phyloP scores from a whole-genome alignment of 2,888 invertebrate species.

The Sesamia inferens region DNA sequence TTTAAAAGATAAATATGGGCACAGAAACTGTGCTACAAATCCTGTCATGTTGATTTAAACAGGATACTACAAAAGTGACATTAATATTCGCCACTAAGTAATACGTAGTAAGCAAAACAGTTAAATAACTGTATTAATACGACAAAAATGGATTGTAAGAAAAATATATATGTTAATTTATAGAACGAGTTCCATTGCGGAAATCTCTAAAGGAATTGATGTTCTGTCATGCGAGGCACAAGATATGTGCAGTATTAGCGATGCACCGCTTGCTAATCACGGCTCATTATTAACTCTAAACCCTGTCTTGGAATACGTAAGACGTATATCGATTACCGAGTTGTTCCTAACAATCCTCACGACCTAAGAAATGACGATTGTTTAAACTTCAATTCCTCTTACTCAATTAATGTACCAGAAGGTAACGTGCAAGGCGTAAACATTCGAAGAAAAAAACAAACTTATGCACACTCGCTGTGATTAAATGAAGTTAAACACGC shows the following conservation, averaged over 20 bases:
- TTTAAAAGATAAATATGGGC: slow-evolving; percentile 34
- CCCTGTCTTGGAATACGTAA: slow-evolving; percentile 5
- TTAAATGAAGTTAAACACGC: slow-evolving; percentile 60
- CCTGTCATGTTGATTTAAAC: slow-evolving; percentile 48
- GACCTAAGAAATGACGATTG: slow-evolving; percentile 54
- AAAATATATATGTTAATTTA: slow-evolving; percentile 69
- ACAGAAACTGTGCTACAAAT: slow-evolving; percentile 46
- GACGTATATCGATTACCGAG: slow-evolving; percentile 39
- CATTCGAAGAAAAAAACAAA: slow-evolving; percentile 53
- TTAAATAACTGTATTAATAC: slow-evolving; percentile 69
- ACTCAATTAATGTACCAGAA: slow-evolving; percentile 53
- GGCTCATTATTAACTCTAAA: slow-evolving; percentile 70
- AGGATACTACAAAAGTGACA: slow-evolving; percentile 62
- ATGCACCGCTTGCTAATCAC: slow-evolving; percentile 84
- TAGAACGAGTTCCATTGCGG: slow-evolving; percentile 59
- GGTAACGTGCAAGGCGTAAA: slow-evolving; percentile 40
- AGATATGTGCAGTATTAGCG: slow-evolving; percentile 66
- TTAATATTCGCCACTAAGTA: slow-evolving; percentile 50
- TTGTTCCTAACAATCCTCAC: slow-evolving; percentile 46
- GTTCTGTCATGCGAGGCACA: slow-evolving; percentile 62
- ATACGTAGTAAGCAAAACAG: slow-evolving; percentile 66
- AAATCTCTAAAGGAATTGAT: slow-evolving; percentile 62
- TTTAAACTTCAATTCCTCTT: slow-evolving; percentile 54
- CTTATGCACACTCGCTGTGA: slow-evolving; percentile 38
- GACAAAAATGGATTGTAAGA: slow-evolving; percentile 65